phyloP scores from a whole-genome alignment of 2,888 invertebrate species.

The Drosophila barbarae region DNA sequence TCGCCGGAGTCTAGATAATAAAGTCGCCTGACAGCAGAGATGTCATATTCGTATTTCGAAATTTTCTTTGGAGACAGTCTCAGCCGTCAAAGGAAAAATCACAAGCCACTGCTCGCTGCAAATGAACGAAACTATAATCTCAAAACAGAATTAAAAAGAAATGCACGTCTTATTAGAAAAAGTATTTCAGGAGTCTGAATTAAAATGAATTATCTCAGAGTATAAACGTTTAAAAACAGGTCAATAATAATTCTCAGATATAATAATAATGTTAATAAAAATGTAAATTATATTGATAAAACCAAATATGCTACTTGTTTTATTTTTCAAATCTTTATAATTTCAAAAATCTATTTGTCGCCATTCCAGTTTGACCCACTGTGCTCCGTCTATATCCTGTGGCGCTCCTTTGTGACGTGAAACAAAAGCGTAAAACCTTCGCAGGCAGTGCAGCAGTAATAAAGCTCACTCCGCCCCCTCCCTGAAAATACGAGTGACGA shows the following conservation, averaged over 20 bases:
- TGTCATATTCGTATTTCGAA: constrained; percentile 36
- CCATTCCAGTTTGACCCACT: constrained; percentile 11
- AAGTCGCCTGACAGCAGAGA: constrained; percentile 40
- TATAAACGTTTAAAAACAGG: no score
- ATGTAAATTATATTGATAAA: no score
- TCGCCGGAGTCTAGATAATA: constrained; percentile 42
- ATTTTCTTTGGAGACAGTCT: constrained; percentile 6
- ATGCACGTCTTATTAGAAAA: not conserved
- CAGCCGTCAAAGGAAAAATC: constrained; percentile 4
- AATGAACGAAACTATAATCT: not conserved
- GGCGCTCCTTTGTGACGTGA: constrained; percentile 37
- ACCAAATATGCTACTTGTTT: not conserved
- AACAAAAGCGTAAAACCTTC: constrained; percentile 36
- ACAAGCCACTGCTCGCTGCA: not conserved
- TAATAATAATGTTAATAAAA: not conserved
- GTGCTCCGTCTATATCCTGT: constrained; percentile 30
- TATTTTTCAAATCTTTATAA: not conserved
- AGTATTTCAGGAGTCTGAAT: not conserved
- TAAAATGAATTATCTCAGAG: not conserved
- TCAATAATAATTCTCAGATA: not conserved
- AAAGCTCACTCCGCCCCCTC: constrained; percentile 25
- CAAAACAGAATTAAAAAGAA: not conserved
- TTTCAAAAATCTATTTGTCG: not conserved
- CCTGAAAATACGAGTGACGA: constrained; percentile 2
- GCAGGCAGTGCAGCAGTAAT: constrained; percentile 49